Conservation (phyloP, 2,888 invertebrate species). For the Ichneumon xanthorius region DNA sequence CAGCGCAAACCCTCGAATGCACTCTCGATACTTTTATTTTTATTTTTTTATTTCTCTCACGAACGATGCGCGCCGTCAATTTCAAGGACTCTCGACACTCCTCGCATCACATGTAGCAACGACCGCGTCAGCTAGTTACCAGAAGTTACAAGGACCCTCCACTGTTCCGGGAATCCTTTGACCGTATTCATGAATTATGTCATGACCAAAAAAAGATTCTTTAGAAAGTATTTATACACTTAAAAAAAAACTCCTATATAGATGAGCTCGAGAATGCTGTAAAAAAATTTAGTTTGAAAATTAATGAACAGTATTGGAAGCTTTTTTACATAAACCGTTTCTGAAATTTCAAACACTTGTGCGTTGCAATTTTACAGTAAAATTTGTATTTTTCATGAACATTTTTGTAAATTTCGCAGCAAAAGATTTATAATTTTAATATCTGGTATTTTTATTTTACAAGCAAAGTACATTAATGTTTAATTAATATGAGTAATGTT, state of each 20-base stretch:
- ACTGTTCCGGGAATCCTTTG: slow-evolving; percentile 23
- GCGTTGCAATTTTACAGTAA: no score
- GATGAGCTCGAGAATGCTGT: slow-evolving; percentile 8
- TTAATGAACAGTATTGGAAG: no score
- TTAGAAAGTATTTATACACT: slow-evolving; percentile 24
- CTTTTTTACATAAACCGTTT: no score
- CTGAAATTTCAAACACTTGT: no score
- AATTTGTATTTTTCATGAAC: no score
- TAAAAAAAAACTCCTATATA: not conserved
- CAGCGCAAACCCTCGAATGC: slow-evolving; percentile 38
- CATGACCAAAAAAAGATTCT: slow-evolving; percentile 28
- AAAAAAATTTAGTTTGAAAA: no score
- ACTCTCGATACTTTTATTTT: slow-evolving; percentile 25
- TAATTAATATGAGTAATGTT: no score
- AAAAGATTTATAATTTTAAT: no score
- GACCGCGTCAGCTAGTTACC: slow-evolving; percentile 12
- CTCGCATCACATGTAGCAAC: not conserved
- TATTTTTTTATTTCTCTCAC: slow-evolving; percentile 17
- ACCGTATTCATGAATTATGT: slow-evolving; percentile 37
- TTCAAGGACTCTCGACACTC: slow-evolving; percentile 53
- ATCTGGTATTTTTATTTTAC: no score
- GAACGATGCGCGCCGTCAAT: slow-evolving; percentile 12
- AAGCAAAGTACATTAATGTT: no score
- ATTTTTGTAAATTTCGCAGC: no score
- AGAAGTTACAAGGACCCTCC: slow-evolving; percentile 13